phyloP scores from a whole-genome alignment of 2,888 invertebrate genomes.

The Caenorhabditis sp. region DNA sequence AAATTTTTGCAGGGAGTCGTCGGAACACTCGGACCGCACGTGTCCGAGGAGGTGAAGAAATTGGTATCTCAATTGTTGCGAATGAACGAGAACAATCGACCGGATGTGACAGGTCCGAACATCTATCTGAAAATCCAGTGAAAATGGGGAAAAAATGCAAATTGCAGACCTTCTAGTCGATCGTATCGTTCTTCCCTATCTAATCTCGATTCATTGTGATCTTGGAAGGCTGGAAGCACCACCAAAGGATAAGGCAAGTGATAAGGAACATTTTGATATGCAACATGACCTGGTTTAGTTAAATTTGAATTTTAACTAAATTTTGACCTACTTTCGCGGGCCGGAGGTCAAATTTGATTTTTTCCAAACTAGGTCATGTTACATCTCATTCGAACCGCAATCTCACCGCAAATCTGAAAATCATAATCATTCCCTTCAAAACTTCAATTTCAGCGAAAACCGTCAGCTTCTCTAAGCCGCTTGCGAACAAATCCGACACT shows the following conservation, averaged over 20 bases:
- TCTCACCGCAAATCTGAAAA: constrained; percentile 1
- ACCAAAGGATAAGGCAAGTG: constrained; percentile 53
- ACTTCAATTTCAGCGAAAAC: constrained; percentile 64
- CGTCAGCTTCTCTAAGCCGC: constrained; percentile 50
- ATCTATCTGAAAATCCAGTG: too few species aligned
- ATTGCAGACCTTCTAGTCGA: constrained; percentile 68
- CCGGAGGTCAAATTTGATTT: neutral
- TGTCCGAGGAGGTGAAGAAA: constrained; percentile 41
- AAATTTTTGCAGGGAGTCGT: constrained; percentile 38
- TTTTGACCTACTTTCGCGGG: neutral
- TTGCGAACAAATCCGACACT: constrained; percentile 62
- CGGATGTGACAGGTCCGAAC: constrained; percentile 59
- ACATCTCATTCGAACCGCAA: neutral
- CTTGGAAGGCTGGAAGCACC: constrained; percentile 65
- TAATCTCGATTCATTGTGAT: constrained; percentile 70
- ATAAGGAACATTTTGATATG: neutral
- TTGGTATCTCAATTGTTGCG: constrained; percentile 55
- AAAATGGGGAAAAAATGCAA: neutral
- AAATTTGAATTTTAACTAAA: neutral
- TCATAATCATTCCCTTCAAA: neutral
- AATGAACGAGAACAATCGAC: constrained; percentile 61
- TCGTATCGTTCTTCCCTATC: constrained; percentile 68
- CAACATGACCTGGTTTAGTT: neutral
- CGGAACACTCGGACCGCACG: constrained; percentile 41
- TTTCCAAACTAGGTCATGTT: neutral